These are phyloP conservation scores for Actinemys pallida DNA, from an alignment of 2,113 vertebrate genomes.

Conservation along the genomic window DNA sequence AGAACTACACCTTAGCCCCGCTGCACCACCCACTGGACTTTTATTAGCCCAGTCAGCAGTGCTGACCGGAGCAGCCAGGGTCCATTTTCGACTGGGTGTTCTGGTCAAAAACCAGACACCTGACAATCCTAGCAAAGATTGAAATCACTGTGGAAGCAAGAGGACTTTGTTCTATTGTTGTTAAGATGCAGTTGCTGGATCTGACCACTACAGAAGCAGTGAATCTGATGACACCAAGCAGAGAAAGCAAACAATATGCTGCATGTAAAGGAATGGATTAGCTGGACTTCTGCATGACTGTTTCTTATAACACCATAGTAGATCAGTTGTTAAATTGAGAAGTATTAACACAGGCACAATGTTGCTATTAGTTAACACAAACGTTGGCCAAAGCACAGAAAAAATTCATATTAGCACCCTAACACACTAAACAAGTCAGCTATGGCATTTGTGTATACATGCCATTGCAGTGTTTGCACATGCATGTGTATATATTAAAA, in stretches of 20 bases:
- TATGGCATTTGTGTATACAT: not conserved
- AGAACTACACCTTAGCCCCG: no score
- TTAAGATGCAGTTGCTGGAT: not conserved
- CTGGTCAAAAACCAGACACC: no score
- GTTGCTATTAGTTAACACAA: not conserved
- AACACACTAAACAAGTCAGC: not conserved
- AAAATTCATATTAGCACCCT: no score
- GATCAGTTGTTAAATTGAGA: not conserved
- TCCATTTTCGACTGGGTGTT: no score
- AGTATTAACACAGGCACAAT: not conserved
- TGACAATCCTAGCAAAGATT: not conserved
- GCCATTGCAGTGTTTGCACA: not conserved
- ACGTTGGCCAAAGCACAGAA: not conserved
- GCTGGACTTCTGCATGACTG: not conserved
- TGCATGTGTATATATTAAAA: not conserved
- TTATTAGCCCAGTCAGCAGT: no score
- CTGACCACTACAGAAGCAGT: not conserved
- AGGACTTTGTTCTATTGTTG: not conserved
- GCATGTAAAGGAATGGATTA: not conserved
- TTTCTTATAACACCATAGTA: not conserved
- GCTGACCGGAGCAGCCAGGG: no score
- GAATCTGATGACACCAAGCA: not conserved
- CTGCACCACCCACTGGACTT: no score
- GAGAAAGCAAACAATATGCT: not conserved
- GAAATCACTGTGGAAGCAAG: not conserved